Conservation (phyloP, 2,113 vertebrate species). For the Cottus gobio region DNA sequence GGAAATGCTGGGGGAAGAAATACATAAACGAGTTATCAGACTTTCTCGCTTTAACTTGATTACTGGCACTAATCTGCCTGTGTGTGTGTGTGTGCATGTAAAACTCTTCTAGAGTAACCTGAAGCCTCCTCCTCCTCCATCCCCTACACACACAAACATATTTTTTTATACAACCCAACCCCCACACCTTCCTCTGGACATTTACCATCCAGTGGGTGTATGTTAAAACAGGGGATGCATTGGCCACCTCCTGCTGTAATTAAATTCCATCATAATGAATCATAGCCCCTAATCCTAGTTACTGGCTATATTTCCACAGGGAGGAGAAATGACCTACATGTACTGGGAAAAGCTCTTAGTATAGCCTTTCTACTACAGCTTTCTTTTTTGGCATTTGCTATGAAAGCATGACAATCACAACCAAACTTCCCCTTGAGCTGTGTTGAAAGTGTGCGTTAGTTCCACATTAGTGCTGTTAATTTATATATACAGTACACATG, state of each 20-base stretch:
- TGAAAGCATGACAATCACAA: constrained; percentile 53
- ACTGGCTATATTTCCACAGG: constrained; percentile 74
- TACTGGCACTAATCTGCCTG: constrained; percentile 45
- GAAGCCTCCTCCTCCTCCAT: constrained; percentile 13
- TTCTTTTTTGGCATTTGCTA: constrained; percentile 36
- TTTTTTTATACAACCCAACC: constrained; percentile 24
- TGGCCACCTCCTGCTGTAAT: constrained; percentile 75
- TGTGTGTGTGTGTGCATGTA: constrained; percentile 1
- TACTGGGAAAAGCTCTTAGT: constrained; percentile 58
- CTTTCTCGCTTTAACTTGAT: constrained; percentile 64
- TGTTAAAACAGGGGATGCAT: constrained; percentile 67
- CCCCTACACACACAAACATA: background rate
- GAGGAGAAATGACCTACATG: constrained; percentile 79
- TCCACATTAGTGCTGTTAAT: constrained; percentile 31
- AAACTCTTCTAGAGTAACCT: constrained; percentile 52
- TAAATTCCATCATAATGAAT: constrained; percentile 80
- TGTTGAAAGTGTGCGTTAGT: constrained; percentile 20
- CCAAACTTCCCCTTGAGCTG: constrained; percentile 49
- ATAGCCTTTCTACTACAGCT: constrained; percentile 43
- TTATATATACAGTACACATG: constrained; percentile 14
- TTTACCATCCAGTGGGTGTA: constrained; percentile 63
- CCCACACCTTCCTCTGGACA: constrained; percentile 37
- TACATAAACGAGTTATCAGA: constrained; percentile 42
- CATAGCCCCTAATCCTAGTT: constrained; percentile 77
- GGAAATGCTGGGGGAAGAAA: constrained; percentile 16